Base-by-base conservation (phyloP, 1,140 invertebrate genomes). In the Camponotus vicinus region DNA sequence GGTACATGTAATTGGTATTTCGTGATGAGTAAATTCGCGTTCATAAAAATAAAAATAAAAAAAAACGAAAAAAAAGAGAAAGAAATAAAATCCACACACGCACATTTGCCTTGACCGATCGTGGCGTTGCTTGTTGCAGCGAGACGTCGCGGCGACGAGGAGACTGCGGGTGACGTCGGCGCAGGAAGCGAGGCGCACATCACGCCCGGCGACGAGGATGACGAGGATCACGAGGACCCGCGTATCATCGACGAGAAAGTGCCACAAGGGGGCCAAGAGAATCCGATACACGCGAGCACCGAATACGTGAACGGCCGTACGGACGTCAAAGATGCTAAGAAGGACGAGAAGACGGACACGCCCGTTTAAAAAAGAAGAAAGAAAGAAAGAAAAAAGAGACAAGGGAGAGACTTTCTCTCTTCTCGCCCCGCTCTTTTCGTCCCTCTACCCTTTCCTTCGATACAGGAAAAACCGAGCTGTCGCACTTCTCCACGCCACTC, bases 91-190 rank as follows among this genome's bases (percentile, higher is more conserved):
- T 92, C 77, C 86, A 87, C 86, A 86, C 87, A 82, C 86, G 75
- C 90, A 88, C 57, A 79, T 93, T 93, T 95, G 95, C 94, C 94
- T 95, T 95, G 94, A 95, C 95, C 95, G 94, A 95, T 95, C 88
- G 94, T 95, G 94, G 94, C 94, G 94, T 95, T 95, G 94, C 94
- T 95, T 95, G 95, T 95, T 95, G 92, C 94, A 95, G 95, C 95
- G 92, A 95, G 95, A 88, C 95, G 94, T 92, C 93, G 94, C 85
- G 93, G 94, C 91, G 95, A 95, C 88, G 95, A 95, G 94, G 95
- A 95, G 91, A 93, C 94, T 86, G 92, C 93, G 87, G 94, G 90
- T 88, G 94, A 93, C 87, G 93, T 93, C 90, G 94, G 95, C 76
- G 94, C 94, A 77, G 94, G 94, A 91, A 95, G 95, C 88, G 95